A percentile compares a stretch with the other conserved stretches of the same genome.
These are phyloP conservation scores for Palythoa grandiflora DNA, from an alignment of 92 coral and sea anemone species.

Conservation along the genomic window DNA sequence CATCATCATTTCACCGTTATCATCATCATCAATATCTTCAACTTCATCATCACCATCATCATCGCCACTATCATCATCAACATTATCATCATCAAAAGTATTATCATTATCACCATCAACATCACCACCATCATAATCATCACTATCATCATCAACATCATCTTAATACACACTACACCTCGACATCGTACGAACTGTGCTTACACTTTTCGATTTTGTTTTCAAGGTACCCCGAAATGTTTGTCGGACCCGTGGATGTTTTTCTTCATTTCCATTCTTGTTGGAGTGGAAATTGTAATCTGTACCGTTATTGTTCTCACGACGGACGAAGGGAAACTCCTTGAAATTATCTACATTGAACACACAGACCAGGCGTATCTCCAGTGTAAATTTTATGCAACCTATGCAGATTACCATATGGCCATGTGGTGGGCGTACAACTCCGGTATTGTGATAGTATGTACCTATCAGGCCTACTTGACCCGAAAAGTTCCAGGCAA, in stretches of 20 bases:
- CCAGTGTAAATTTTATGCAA: conserved; percentile 76
- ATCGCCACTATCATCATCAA: too few species aligned
- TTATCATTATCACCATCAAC: too few species aligned
- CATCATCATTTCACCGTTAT: too few species aligned
- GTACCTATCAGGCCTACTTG: conserved; percentile 87
- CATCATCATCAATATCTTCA: too few species aligned
- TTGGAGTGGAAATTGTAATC: conserved; percentile 67
- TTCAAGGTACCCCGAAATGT: conserved; percentile 82
- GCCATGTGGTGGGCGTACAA: conserved; percentile 90
- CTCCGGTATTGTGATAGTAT: conserved; percentile 80
- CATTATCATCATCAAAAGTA: too few species aligned
- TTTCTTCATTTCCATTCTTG: conserved; percentile 64
- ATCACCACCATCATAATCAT: too few species aligned
- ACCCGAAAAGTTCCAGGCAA: conserved; percentile 95
- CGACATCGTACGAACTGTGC: too few species aligned
- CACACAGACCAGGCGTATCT: conserved; percentile 69
- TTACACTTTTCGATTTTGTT: background rate
- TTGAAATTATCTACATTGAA: conserved; percentile 64
- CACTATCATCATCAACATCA: too few species aligned
- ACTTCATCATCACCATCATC: too few species aligned
- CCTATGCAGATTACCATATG: conserved; percentile 73
- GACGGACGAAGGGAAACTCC: conserved; percentile 53
- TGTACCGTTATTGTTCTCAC: conserved; percentile 63
- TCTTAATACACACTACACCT: too few species aligned
- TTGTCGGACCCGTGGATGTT: conserved; percentile 85